Base-by-base conservation (phyloP, 2,888 invertebrate genomes). In the Sclerodermus sp. region DNA sequence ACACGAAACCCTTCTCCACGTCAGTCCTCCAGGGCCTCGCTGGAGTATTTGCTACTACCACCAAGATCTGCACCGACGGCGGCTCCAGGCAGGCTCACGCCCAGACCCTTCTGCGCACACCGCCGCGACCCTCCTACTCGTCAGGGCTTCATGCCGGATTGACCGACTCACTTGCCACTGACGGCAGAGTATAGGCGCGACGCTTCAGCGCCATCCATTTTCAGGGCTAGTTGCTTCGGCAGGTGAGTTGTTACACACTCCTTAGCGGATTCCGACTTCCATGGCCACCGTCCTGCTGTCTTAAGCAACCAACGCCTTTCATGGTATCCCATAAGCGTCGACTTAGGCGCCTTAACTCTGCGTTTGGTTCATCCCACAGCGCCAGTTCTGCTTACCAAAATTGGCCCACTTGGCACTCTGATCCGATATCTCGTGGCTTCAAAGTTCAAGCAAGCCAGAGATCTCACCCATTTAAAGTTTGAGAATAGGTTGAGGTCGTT, bases 331-430 rank as follows among this genome's bases (percentile, higher is more conserved):
- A 65, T 62, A 84, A 67, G 66, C 67, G 70, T 68, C 64, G 64
- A 67, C 60, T 71, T 68, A 47, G 71, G 70, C 70, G 64, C 70
- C 68, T 70, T 68, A 70, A 68, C 71, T 68, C 63, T 42, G 63
- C 66, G 68, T 70, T 68, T 64, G 67, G 66, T 87, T 87, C 86
- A 87, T 86, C 85, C 86, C 85, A 83, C 86, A 87, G 83, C 86
- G 84, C 87, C 86, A 87, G 87, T 88, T 87, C 86, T 87, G 86
- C 86, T 87, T 86, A 85, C 86, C 85, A 86, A 85, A 86, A 85
- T 77, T 84, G 85, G 85, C 85, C 85, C 86, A 85, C 85, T 86
- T 81, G 83, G 82, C 82, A 82, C 82, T 81, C 80, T 80, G 79
- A 80, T 82, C 79, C 77, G 74, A 66, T 46, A 76, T 70, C 79